phyloP scores from a whole-genome alignment of 2,797 vertebrate species.

The Liparis tanakae region DNA sequence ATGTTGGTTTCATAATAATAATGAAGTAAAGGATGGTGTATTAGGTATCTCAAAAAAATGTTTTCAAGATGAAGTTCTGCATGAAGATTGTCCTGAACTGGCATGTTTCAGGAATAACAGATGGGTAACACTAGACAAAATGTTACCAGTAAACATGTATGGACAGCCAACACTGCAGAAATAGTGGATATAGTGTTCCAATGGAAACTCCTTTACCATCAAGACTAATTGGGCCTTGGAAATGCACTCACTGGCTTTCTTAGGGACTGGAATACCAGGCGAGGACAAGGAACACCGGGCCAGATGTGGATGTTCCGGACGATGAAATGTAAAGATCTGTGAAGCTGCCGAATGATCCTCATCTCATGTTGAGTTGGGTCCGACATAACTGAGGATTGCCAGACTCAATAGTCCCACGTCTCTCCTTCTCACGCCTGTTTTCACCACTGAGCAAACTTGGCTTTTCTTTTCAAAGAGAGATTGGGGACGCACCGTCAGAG shows the following conservation, averaged over 20 bases:
- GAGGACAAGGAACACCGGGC: neutral
- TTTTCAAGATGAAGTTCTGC: no score
- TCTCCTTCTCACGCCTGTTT: conserved; percentile 1
- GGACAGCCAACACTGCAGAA: neutral
- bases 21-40: neutral
- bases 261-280: neutral
- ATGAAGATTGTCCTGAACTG: neutral
- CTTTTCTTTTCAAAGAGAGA: conserved; percentile 17
- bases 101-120: neutral
- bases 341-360: conserved; percentile 3
- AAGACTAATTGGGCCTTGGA: neutral
- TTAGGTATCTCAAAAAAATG: neutral
- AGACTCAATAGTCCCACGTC: conserved; percentile 25
- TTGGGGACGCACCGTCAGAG: conserved; percentile 36
- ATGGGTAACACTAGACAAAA: neutral
- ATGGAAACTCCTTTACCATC: conserved; percentile 2
- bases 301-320: conserved; percentile 18
- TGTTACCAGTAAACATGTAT: neutral
- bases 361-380: conserved; percentile 20
- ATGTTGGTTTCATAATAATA: neutral
- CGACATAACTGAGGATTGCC: neutral
- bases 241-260: conserved; percentile 9
- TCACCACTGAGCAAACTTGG: conserved; percentile 26
- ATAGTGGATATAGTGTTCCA: neutral
- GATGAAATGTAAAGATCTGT: conserved; percentile 24